phyloP scores from a whole-genome alignment of 1,140 invertebrate genomes.

The Zaprionus ghesquierei region DNA sequence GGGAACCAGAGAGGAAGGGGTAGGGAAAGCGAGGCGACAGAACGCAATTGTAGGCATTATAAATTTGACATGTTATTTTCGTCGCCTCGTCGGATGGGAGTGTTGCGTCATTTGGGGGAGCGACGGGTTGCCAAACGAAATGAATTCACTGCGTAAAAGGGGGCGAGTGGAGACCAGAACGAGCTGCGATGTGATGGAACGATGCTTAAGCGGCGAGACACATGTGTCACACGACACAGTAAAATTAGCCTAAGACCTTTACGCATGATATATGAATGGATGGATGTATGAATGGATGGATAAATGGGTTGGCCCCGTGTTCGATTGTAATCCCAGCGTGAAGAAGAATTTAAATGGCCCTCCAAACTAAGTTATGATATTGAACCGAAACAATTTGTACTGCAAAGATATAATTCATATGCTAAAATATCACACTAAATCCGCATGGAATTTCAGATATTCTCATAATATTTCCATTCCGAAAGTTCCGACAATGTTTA shows the following conservation, averaged over 20 bases:
- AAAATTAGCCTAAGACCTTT: constrained; percentile 27
- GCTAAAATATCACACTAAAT: not conserved
- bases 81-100: constrained; percentile 61
- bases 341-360: not conserved
- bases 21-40: not conserved
- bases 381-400: not conserved
- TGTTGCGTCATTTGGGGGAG: constrained; percentile 49
- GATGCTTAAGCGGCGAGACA: constrained; percentile 13
- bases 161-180: not conserved
- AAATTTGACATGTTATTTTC: constrained; percentile 80
- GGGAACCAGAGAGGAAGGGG: too few relatives aligned
- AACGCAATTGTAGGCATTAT: constrained; percentile 76
- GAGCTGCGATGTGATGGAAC: constrained; percentile 30
- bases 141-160: constrained; percentile 29
- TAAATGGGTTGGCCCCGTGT: not conserved
- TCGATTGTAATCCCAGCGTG: not conserved
- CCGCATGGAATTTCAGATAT: not conserved
- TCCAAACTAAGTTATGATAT: not conserved
- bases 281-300: not conserved
- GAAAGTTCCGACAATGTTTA: not conserved
- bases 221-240: constrained; percentile 28
- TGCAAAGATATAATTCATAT: not conserved
- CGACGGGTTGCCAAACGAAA: constrained; percentile 46
- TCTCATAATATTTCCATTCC: not conserved
- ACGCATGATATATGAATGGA: not conserved